Evolutionary conservation across 23 tunicate genomes (phyloP), one percentile per base, ranked within the genome.

Genomic region (Styela clava): DNA sequence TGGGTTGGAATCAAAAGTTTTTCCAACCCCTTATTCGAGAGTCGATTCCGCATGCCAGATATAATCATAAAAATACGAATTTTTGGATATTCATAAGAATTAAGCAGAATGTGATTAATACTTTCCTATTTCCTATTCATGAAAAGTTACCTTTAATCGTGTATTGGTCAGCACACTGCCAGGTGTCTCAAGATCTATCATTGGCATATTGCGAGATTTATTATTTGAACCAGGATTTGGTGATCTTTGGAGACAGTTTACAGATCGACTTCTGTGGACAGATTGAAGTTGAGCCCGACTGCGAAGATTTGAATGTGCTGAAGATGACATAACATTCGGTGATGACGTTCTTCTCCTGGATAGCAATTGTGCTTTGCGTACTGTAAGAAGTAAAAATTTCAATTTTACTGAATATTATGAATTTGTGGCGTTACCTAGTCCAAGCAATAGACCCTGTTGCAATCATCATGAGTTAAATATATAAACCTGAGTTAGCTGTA

Each of bases 131-230:
- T n/a, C n/a, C n/a, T n/a, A n/a, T n/a, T n/a, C n/a, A 44, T 44
- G 56, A 5, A 26, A 16, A 7, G 16, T 88, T 74, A 91, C 97
- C 88, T 86, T 73, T 85, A 91, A 81, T 35, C 88, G 83, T 0
- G 97, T 89, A 56, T 91, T 72, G 31, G 89, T 89, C 9, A 91
- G 79, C 23, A 91, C 73, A 36, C 97, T 91, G 83, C 82, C 79
- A n/a, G 97, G 97, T 5, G 97, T 87, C 67, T 91, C 97, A 62
- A 91, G 74, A 71, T 91, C 97, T 68, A 89, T 62, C 24, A 37
- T 32, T 32, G 83, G 68, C 18, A 23, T 26, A 28, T 9, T 27
- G 9, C 28, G 34, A 19, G 74, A 52, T 21, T 33, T 79, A 25
- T 29, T 2, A 12, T 26, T 68, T 65, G 37, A 51, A 12, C 20